These are phyloP conservation scores for Chymomyza costata DNA, from an alignment of 1,140 invertebrate species.

Conservation along the genomic window DNA sequence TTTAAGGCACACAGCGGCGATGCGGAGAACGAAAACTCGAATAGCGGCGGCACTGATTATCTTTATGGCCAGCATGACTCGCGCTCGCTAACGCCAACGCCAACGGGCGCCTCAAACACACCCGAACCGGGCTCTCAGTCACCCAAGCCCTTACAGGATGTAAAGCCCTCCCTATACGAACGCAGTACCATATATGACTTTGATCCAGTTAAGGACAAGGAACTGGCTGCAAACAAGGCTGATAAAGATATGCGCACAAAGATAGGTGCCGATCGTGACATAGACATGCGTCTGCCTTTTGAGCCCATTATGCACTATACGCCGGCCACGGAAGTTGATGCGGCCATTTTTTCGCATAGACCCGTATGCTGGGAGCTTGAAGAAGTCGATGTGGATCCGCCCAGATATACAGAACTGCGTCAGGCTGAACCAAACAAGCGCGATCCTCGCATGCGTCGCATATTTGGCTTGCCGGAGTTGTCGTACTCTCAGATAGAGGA, in stretches of 20 bases:
- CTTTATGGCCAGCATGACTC: constrained; percentile 15
- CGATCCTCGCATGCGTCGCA: constrained; percentile 84
- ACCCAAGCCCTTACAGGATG: constrained; percentile 14
- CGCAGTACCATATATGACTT: constrained; percentile 62
- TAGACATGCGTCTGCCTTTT: constrained; percentile 86
- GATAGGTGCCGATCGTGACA: constrained; percentile 76
- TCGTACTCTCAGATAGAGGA: constrained; percentile 13
- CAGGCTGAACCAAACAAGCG: constrained; percentile 78
- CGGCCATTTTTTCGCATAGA: constrained; percentile 85
- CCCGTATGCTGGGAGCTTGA: constrained; percentile 81
- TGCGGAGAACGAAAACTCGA: constrained; percentile 33
- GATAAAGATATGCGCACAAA: constrained; percentile 30
- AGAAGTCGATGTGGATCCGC: constrained; percentile 82
- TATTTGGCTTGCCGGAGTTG: constrained; percentile 78
- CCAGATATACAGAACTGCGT: constrained; percentile 84
- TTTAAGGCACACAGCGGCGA: constrained; percentile 46
- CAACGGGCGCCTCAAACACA: constrained; percentile 19
- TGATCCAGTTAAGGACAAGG: constrained; percentile 28
- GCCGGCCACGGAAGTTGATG: constrained; percentile 90
- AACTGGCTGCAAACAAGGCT: constrained; percentile 25
- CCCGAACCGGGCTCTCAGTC: constrained; percentile 56
- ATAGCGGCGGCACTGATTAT: constrained; percentile 26
- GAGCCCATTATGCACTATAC: constrained; percentile 86
- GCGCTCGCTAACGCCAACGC: constrained; percentile 52
- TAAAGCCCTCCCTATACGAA: constrained; percentile 31